Evolutionary conservation across 2,888 invertebrate genomes (phyloP).

Genomic region (Onthophagus sagittarius): DNA sequence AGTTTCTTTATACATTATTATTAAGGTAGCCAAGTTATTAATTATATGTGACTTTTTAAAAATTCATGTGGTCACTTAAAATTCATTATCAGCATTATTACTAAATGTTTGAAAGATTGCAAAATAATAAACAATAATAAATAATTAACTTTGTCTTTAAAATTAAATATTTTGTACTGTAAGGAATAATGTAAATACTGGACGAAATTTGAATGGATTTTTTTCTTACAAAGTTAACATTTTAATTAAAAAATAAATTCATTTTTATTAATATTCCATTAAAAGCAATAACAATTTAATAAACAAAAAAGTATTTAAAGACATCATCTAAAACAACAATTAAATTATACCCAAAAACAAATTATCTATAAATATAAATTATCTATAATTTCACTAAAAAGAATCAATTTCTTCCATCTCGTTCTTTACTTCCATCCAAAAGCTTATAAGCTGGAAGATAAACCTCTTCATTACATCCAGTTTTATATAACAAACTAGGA

Average conservation of each 20-base stretch:
- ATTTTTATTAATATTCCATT: conserved; percentile 1
- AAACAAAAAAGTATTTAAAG: neutral
- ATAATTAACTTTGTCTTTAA: too few relatives aligned
- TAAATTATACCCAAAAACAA: neutral
- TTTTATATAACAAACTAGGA: conserved; percentile 66
- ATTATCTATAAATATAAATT: neutral
- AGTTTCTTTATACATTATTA: too few relatives aligned
- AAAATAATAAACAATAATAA: too few relatives aligned
- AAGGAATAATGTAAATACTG: too few relatives aligned
- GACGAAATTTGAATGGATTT: too few relatives aligned
- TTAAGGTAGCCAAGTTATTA: too few relatives aligned
- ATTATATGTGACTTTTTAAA: too few relatives aligned
- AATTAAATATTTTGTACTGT: too few relatives aligned
- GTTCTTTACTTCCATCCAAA: conserved; percentile 57
- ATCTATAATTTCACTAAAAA: neutral
- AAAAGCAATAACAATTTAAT: neutral
- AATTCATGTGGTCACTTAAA: too few relatives aligned
- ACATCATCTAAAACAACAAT: conserved; percentile 6
- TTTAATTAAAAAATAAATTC: neutral
- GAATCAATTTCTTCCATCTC: conserved; percentile 53
- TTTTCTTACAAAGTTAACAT: too few relatives aligned
- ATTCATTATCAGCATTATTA: too few relatives aligned
- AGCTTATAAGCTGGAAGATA: conserved; percentile 76
- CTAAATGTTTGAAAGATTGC: too few relatives aligned
- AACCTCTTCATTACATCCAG: conserved; percentile 48